Percentiles rank a stretch among this genome's conserved stretches.
Conservation (phyloP, 1,140 invertebrate species). For the Ips nitidus region DNA sequence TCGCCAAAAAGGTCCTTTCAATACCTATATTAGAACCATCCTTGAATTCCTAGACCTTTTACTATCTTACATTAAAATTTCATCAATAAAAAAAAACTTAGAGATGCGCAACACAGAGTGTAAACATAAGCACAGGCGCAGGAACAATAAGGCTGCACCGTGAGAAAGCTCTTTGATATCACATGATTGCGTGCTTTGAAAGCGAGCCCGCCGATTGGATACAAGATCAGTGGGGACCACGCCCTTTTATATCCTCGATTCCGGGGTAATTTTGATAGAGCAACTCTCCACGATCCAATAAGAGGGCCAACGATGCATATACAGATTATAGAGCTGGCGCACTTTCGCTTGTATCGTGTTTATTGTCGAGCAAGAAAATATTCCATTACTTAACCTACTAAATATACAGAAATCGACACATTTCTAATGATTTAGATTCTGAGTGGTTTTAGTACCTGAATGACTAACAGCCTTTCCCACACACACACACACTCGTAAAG, state of each 20-base stretch:
- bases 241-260: conserved; percentile 31
- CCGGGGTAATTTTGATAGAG: conserved; percentile 31
- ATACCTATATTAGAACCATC: too few species aligned
- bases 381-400: conserved; percentile 8
- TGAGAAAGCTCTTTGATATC: conserved; percentile 34
- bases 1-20: too few species aligned
- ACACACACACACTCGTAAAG: neutral
- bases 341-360: too few species aligned
- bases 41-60: too few species aligned
- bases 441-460: conserved; percentile 5
- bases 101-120: too few species aligned
- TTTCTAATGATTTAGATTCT: neutral
- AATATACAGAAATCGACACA: conserved; percentile 1
- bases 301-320: too few species aligned
- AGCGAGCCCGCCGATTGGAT: conserved; percentile 15
- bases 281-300: conserved; percentile 19
- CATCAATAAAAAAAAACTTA: too few species aligned
- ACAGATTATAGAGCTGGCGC: too few species aligned
- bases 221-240: conserved; percentile 1
- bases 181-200: conserved; percentile 28
- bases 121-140: conserved; percentile 10
- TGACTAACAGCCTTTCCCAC: conserved; percentile 16
- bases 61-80: too few species aligned
- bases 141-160: conserved; percentile 28
- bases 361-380: neutral